Base-by-base conservation (phyloP, 1,140 invertebrate species). In the Bombus superbus region DNA sequence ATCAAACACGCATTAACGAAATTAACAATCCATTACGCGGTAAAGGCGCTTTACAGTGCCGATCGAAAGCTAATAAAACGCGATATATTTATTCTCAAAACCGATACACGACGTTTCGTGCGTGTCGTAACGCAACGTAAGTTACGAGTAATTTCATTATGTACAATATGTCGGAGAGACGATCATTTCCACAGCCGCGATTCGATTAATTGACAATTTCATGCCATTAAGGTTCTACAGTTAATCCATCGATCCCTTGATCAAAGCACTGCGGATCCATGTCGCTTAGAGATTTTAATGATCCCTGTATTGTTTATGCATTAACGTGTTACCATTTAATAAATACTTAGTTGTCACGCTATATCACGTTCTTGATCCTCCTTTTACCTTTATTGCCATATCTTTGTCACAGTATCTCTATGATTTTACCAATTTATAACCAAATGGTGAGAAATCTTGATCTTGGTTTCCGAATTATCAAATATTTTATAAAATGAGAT, bases 201-300 rank as follows among this genome's bases (percentile, higher is more conserved):
- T 32, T 38, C 76, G 71, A 57, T 42, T 40, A 47, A 89, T 80
- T 64, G 83, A 83, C 69, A 77, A 91, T 87, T 86, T 86, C 78
- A 89, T 72, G 42, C 62, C 74, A 59, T 91, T 87, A 90, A 83
- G 77, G 44, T 53, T 53, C 47, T 53, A 53, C 18, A 53, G 40
- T 79, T 91, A 91, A 89, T 89, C 90, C 87, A 87, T 88, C 83
- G 74, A 53, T 53, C 47, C 47, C 47, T 53, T 53, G 47, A 53
- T 53, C 47, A 53, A 73, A 77, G 80, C 64, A 32, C 25, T 73
- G 90, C 11, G 28, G 75, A 78, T 82, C 64, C 42, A 75, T 53
- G 62, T 86, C 86, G 84, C 88, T 53, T 53, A 80, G 74, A 82
- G 76, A 47, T 76, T 91, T 86, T 86, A 83, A 42, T 44, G 40